phyloP scores from a whole-genome alignment of 2,888 invertebrate species.

The Drosophila conformis region DNA sequence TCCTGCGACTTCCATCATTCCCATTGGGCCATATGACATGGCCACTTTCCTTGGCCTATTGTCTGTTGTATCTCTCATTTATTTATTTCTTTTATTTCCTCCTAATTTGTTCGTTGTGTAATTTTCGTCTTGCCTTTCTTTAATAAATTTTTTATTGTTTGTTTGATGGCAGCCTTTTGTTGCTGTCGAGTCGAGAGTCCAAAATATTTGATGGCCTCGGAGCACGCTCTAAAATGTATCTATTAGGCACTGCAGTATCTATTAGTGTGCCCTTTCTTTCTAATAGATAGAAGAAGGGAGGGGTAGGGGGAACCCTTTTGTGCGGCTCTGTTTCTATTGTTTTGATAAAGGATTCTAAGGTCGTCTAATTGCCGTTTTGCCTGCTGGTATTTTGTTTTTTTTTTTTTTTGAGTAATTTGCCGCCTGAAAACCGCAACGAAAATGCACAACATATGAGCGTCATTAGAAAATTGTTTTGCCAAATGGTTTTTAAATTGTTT shows the following conservation, averaged over 20 bases:
- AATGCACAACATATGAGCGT: conserved; percentile 75
- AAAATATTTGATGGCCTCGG: conserved; percentile 66
- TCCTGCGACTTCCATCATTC: conserved; percentile 66
- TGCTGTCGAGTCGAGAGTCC: conserved; percentile 15
- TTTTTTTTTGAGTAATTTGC: conserved; percentile 46
- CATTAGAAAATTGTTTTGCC: conserved; percentile 82
- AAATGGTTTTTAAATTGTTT: conserved; percentile 81
- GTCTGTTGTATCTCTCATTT: conserved; percentile 28
- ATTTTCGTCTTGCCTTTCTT: conserved; percentile 71
- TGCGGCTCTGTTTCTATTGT: conserved; percentile 51
- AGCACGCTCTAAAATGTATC: conserved; percentile 75
- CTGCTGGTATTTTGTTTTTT: conserved; percentile 30
- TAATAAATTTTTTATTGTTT: conserved; percentile 81
- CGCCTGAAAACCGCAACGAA: conserved; percentile 73
- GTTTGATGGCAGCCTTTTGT: conserved; percentile 60
- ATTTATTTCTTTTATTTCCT: conserved; percentile 41
- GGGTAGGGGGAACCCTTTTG: conserved; percentile 37
- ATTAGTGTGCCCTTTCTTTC: conserved; percentile 61
- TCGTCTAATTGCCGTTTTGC: conserved; percentile 63
- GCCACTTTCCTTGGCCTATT: conserved; percentile 70
- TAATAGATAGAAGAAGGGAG: background rate
- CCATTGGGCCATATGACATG: conserved; percentile 71
- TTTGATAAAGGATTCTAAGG: conserved; percentile 78
- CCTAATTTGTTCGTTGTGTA: conserved; percentile 75
- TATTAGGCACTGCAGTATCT: conserved; percentile 64